Evolutionary conservation across 2,113 vertebrate species (phyloP), one percentile per base, ranked within the genome.

Genomic region (Poeciliopsis turrubarensis): DNA sequence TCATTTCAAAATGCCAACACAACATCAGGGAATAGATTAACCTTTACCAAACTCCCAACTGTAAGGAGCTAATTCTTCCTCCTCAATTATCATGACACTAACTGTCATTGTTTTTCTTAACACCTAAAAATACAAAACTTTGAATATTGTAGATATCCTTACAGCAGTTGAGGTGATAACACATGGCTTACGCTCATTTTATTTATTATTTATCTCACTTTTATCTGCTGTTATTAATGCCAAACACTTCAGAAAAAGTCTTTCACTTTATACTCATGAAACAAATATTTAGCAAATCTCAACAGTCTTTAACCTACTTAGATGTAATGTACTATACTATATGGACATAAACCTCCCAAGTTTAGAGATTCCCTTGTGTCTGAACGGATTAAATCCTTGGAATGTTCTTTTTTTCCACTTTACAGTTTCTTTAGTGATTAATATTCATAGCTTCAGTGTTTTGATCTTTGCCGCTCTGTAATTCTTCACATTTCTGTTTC

Each of bases 11-110:
- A 94, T 94, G 90, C 88, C 90, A 92, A 71, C 71, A 84, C 75
- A 89, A 73, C 91, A 87, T 77, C 68, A 72, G 86, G 82, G 94
- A 93, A 93, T 93, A 89, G 44, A 92, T 93, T 91, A 92, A 92
- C 92, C 92, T 94, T 93, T 89, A 73, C 77, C 72, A 68, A 77
- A 71, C 63, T 79, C 68, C 78, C 71, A 77, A 54, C 57, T 65
- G 68, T 81, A 77, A 75, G 69, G 66, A 47, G 65, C 81, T 79
- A 73, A 78, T 82, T 87, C 60, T 72, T 73, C 75, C 75, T 73
- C 63, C 25, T 1, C 67, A 77, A 77, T 86, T 70, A 82, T 87
- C 69, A 37, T 78, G 37, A 78, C 82, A 79, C 87, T 90, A 87
- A 84, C 79, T 82, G 71, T 91, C 82, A 91, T 86, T 90, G 82